These are phyloP conservation scores for Herpetotheres cachinnans DNA, from an alignment of 2,113 vertebrate genomes.

Conservation along the genomic window DNA sequence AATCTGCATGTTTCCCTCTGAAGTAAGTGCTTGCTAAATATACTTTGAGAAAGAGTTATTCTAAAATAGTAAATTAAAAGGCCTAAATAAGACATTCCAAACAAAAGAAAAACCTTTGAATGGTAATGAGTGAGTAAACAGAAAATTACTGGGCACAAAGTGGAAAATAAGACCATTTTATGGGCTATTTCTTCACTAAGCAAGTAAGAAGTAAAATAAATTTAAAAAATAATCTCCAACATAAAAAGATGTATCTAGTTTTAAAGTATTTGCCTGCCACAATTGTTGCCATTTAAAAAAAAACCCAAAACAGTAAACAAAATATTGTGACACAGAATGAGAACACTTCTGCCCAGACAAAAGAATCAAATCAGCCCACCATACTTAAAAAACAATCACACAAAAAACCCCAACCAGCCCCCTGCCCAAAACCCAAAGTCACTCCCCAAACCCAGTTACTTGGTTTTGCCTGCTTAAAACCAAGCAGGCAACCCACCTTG, in stretches of 20 bases:
- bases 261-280: not conserved
- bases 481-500: not conserved
- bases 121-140: not conserved
- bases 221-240: not conserved
- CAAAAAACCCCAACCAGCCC: not conserved
- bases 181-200: not conserved
- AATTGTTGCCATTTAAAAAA: not conserved
- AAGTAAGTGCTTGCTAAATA: slow-evolving; percentile 52
- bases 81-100: slow-evolving; percentile 29
- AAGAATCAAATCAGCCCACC: not conserved
- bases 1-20: slow-evolving; percentile 59
- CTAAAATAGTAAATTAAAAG: slow-evolving; percentile 44
- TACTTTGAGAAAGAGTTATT: slow-evolving; percentile 27
- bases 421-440: not conserved
- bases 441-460: not conserved
- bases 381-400: not conserved
- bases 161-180: not conserved
- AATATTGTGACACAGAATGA: not conserved
- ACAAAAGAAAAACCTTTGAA: slow-evolving; percentile 42
- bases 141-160: not conserved
- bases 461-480: not conserved
- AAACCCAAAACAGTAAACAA: not conserved
- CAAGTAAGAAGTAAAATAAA: not conserved
- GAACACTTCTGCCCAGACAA: not conserved
- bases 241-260: not conserved